These are phyloP conservation scores for Drosophila kanekoi DNA, from an alignment of 2,888 invertebrate genomes.

Conservation along the genomic window DNA sequence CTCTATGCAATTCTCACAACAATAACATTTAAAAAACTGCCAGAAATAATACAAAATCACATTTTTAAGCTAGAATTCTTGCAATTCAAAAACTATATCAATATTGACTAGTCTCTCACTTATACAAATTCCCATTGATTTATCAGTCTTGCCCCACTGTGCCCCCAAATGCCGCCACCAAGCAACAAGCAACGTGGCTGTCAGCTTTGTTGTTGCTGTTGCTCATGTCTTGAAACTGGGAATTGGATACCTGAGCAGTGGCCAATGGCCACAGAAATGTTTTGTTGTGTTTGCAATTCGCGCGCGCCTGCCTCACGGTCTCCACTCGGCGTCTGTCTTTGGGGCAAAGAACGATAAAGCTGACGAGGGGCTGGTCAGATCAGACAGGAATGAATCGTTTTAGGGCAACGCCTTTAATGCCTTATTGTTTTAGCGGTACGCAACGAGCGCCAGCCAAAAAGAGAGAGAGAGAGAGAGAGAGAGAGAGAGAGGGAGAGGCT, in stretches of 20 bases:
- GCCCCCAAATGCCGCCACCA: conserved; percentile 22
- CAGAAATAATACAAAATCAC: too few relatives aligned
- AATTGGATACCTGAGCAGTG: conserved; percentile 74
- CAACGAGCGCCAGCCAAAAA: conserved; percentile 23
- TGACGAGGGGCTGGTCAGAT: background rate
- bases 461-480: background rate
- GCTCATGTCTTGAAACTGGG: conserved; percentile 67
- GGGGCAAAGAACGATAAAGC: background rate
- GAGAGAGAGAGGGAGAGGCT: too few relatives aligned
- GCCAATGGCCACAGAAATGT: conserved; percentile 71
- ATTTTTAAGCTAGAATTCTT: too few relatives aligned
- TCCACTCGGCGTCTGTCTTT: conserved; percentile 9
- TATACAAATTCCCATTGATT: too few relatives aligned
- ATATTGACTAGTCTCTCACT: too few relatives aligned
- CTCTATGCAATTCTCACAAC: background rate
- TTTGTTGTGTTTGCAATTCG: conserved; percentile 42
- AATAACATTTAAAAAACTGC: background rate
- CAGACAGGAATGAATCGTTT: conserved; percentile 47
- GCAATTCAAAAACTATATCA: too few relatives aligned
- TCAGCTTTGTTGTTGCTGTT: conserved; percentile 33
- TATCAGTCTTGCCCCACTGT: conserved; percentile 34
- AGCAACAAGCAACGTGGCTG: conserved; percentile 25
- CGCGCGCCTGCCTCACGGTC: conserved; percentile 51
- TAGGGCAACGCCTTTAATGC: conserved; percentile 72
- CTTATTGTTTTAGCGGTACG: conserved; percentile 59